Percentiles rank a stretch among this genome's conserved stretches.
Conservation (phyloP, 2,888 invertebrate species). For the Cremastobaeus sp. region DNA sequence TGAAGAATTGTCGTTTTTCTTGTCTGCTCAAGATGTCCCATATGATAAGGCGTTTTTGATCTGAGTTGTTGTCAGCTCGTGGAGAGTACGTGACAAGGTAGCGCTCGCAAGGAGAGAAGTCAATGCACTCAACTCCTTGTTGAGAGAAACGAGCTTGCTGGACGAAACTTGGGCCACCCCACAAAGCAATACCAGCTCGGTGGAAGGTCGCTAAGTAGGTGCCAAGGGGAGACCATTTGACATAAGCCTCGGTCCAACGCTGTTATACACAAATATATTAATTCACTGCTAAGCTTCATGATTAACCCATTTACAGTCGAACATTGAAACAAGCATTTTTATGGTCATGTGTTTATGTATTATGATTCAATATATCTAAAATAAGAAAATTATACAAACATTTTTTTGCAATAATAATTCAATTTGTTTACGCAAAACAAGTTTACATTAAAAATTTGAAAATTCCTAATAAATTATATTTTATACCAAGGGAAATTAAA, state of each 20-base stretch:
- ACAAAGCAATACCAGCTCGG: conserved; percentile 95
- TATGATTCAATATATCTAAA: too few relatives aligned
- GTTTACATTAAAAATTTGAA: too few relatives aligned
- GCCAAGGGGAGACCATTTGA: conserved; percentile 98
- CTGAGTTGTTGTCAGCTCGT: conserved; percentile 83
- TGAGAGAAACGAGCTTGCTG: conserved; percentile 96
- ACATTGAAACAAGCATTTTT: too few relatives aligned
- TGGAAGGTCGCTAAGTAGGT: conserved; percentile 98
- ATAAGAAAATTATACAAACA: too few relatives aligned
- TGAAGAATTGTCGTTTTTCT: conserved; percentile 93
- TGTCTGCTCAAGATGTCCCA: conserved; percentile 98
- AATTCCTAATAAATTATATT: too few relatives aligned
- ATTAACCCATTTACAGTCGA: too few relatives aligned
- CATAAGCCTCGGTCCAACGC: conserved; percentile 97
- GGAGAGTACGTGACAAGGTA: conserved; percentile 97
- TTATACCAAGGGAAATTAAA: too few relatives aligned
- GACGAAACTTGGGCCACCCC: conserved; percentile 96
- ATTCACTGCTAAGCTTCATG: too few relatives aligned
- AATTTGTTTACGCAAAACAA: too few relatives aligned
- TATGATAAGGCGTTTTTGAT: conserved; percentile 91
- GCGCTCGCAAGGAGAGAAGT: conserved; percentile 98
- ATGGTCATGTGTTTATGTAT: too few relatives aligned
- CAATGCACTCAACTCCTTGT: conserved; percentile 94
- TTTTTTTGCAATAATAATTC: too few relatives aligned
- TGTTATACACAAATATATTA: too few relatives aligned